Evolutionary conservation across 1,140 invertebrate species (phyloP).

Genomic region (Caerostris extrusa): DNA sequence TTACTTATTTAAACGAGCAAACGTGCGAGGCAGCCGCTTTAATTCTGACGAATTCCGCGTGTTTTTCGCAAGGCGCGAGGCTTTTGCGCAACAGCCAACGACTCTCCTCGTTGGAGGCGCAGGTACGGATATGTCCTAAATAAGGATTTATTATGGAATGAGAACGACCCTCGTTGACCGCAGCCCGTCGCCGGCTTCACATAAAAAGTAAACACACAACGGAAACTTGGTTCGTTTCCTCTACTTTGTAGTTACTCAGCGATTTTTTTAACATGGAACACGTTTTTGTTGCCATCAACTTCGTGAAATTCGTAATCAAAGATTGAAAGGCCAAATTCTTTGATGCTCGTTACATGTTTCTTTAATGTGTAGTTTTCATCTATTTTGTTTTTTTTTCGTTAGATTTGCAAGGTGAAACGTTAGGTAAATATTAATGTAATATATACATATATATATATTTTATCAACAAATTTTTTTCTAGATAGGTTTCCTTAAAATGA

Average conservation of each 20-base stretch:
- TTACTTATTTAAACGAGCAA: not conserved
- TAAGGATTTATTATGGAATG: slow-evolving; percentile 17
- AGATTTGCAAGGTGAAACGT: too few species aligned
- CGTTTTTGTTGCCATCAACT: not conserved
- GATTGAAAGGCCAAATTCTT: not conserved
- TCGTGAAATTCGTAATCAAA: not conserved
- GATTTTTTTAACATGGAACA: not conserved
- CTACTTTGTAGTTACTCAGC: not conserved
- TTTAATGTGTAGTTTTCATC: not conserved
- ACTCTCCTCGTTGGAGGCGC: not conserved
- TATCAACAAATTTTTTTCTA: not conserved
- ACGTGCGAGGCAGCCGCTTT: not conserved
- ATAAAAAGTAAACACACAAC: not conserved
- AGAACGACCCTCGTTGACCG: not conserved
- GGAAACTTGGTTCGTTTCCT: not conserved
- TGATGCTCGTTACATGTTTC: not conserved
- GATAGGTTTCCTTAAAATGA: too few species aligned
- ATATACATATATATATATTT: not conserved
- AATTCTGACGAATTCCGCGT: not conserved
- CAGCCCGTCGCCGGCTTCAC: not conserved
- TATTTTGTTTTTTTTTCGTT: not conserved
- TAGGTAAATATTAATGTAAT: not conserved
- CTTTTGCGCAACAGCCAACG: not conserved
- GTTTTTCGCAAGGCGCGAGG: not conserved
- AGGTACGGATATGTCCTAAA: not conserved